These are phyloP conservation scores for Drosophila murphyi DNA, from an alignment of 1,140 invertebrate genomes.

Conservation along the genomic window DNA sequence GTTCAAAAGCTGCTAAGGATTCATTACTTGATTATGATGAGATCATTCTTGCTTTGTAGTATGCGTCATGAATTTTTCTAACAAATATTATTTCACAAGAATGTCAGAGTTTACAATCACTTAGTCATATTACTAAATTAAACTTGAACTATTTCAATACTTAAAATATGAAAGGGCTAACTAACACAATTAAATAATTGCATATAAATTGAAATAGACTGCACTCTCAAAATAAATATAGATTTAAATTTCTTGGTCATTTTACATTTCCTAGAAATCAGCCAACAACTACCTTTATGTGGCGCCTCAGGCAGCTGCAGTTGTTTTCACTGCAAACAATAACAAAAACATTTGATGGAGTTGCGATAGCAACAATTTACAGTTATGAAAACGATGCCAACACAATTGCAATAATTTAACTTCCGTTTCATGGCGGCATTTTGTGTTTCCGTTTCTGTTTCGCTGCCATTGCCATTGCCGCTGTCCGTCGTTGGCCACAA, in stretches of 20 bases:
- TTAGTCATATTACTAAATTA: too few relatives aligned
- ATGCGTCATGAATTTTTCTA: too few relatives aligned
- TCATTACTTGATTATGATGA: neutral
- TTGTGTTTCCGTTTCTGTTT: constrained; percentile 73
- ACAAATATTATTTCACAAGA: too few relatives aligned
- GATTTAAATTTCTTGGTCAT: neutral
- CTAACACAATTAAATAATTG: neutral
- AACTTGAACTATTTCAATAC: too few relatives aligned
- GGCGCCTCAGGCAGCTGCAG: constrained; percentile 15
- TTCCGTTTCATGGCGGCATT: constrained; percentile 76
- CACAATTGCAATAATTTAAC: constrained; percentile 80
- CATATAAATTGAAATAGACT: neutral
- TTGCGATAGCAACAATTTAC: constrained; percentile 52
- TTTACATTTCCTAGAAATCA: constrained; percentile 5
- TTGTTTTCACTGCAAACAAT: constrained; percentile 16
- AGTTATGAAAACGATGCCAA: constrained; percentile 74
- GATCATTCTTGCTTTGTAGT: neutral
- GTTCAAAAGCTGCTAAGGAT: neutral
- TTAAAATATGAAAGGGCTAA: too few relatives aligned
- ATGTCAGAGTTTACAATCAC: neutral
- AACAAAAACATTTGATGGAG: constrained; percentile 5
- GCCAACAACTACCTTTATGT: constrained; percentile 10
- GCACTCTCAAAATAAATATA: neutral
- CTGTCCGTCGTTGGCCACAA: constrained; percentile 46
- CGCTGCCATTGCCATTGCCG: constrained; percentile 64